Evolutionary conservation across 2,888 invertebrate species (phyloP).

Genomic region (Lepeophtheirus nordmannii): DNA sequence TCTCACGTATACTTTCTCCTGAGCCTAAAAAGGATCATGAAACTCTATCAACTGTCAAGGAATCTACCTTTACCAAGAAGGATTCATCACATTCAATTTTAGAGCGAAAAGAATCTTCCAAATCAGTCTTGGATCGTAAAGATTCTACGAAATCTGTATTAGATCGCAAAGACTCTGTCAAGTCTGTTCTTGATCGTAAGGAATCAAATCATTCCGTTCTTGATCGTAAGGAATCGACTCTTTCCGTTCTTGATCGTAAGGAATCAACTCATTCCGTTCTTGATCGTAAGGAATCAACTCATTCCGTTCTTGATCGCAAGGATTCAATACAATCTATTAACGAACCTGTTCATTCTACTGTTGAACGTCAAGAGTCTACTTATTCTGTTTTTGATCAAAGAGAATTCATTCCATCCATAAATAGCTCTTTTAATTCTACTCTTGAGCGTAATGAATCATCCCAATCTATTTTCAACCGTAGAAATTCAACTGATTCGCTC

Average conservation of each 20-base stretch:
- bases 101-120: neutral
- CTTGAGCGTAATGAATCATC: neutral
- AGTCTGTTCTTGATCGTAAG: neutral
- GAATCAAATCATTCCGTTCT: neutral
- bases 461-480: neutral
- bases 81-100: neutral
- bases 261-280: neutral
- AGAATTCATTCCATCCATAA: too few species aligned
- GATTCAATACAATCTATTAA: neutral
- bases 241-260: neutral
- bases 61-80: neutral
- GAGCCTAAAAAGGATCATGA: neutral
- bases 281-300: neutral
- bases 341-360: too few species aligned
- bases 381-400: neutral
- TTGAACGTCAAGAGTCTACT: neutral
- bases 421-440: too few species aligned
- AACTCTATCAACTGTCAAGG: neutral
- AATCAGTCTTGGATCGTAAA: neutral
- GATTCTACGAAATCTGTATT: neutral
- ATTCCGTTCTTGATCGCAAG: neutral
- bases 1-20: neutral
- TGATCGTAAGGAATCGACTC: neutral
- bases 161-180: neutral
- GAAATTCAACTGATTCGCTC: neutral